A percentile compares a stretch with the other conserved stretches of the same genome.
These are phyloP conservation scores for Nasonia vitripennis DNA, from an alignment of 1,140 invertebrate genomes.

Conservation along the genomic window DNA sequence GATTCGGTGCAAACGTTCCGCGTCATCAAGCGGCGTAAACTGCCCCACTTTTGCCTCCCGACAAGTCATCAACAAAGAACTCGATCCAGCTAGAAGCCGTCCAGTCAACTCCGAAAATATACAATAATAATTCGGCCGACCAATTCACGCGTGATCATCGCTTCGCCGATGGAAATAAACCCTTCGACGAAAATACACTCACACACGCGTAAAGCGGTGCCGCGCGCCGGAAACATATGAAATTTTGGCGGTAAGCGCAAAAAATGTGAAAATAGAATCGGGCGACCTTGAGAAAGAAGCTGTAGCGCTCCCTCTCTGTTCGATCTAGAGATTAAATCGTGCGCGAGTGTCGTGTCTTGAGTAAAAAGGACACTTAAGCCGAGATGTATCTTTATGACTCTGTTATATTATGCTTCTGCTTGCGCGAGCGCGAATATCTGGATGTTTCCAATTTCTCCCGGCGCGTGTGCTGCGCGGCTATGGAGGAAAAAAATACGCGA, in stretches of 20 bases:
- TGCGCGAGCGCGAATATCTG: neutral
- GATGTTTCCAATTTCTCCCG: neutral
- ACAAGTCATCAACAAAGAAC: too few species aligned
- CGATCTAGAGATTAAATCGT: neutral
- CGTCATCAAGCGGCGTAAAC: too few species aligned
- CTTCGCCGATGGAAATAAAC: conserved; percentile 34
- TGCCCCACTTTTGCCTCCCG: too few species aligned
- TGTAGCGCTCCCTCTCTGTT: neutral
- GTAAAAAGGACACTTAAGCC: neutral
- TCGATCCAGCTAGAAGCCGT: too few species aligned
- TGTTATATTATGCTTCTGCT: neutral
- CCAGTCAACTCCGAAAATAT: too few species aligned
- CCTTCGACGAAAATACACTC: conserved; percentile 36
- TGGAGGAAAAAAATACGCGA: neutral
- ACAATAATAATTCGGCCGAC: neutral
- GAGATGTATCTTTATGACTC: neutral
- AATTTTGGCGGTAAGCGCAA: conserved; percentile 50
- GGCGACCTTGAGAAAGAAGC: conserved; percentile 12
- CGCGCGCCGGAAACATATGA: conserved; percentile 38
- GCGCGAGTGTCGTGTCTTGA: neutral
- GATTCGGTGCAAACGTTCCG: too few species aligned
- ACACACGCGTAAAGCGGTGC: neutral
- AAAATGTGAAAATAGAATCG: conserved; percentile 51
- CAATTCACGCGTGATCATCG: neutral
- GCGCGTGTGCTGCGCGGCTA: neutral